Conservation (phyloP, 2,888 invertebrate genomes). For the Leucophenga maculata region DNA sequence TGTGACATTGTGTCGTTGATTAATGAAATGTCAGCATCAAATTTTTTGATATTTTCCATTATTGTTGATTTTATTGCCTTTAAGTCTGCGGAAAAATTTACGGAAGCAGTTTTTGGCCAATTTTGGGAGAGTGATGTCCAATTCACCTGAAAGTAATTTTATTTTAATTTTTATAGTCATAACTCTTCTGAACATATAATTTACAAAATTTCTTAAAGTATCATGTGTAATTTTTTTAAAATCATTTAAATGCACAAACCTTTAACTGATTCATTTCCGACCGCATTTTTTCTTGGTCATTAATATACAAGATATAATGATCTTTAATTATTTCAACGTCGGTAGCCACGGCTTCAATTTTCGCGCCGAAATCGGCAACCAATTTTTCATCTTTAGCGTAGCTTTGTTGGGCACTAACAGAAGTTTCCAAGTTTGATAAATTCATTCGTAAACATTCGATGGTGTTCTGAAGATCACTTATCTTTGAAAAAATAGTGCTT, state of each 20-base stretch:
- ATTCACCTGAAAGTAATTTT: slow-evolving; percentile 50
- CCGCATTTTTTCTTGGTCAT: slow-evolving; percentile 58
- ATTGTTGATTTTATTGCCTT: slow-evolving; percentile 50
- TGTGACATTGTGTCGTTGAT: slow-evolving; percentile 68
- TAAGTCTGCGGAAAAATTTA: slow-evolving; percentile 56
- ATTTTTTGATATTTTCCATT: slow-evolving; percentile 51
- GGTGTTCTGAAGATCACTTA: slow-evolving; percentile 76
- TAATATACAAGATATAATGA: slow-evolving; percentile 62
- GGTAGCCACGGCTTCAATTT: slow-evolving; percentile 66
- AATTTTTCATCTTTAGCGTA: slow-evolving; percentile 69
- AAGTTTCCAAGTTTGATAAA: slow-evolving; percentile 63
- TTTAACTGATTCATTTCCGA: background rate
- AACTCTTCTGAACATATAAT: too few relatives aligned
- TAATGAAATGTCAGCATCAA: slow-evolving; percentile 58
- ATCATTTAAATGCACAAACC: background rate
- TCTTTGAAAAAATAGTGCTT: slow-evolving; percentile 75
- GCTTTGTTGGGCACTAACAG: slow-evolving; percentile 60
- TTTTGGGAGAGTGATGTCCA: slow-evolving; percentile 50
- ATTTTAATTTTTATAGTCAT: slow-evolving; percentile 13
- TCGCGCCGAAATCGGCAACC: slow-evolving; percentile 71
- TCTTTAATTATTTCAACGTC: slow-evolving; percentile 69
- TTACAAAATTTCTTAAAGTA: slow-evolving; percentile 1
- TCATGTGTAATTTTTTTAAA: background rate
- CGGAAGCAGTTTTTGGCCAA: slow-evolving; percentile 44
- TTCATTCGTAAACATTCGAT: slow-evolving; percentile 75